phyloP scores from a whole-genome alignment of 2,797 vertebrate species.

The Okamejei kenojei region DNA sequence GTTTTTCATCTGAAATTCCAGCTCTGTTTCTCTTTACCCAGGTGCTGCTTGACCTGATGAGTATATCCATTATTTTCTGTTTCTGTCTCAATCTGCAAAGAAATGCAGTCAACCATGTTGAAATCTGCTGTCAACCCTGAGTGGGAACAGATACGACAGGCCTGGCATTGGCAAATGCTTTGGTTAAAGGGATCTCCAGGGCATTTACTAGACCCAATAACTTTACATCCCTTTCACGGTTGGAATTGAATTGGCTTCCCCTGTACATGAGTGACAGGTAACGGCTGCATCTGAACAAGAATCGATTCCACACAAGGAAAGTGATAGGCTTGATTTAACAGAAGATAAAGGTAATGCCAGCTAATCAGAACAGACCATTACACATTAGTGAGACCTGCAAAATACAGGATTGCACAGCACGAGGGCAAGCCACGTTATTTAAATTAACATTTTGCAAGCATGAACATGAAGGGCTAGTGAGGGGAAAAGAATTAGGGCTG shows the following conservation, averaged over 20 bases:
- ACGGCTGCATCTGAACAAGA: slow-evolving; percentile 43
- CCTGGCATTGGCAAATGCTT: too few species aligned
- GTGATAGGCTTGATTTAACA: slow-evolving; percentile 78
- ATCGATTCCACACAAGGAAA: slow-evolving; percentile 58
- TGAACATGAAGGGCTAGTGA: slow-evolving; percentile 85
- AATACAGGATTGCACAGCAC: slow-evolving; percentile 88
- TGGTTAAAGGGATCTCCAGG: background rate
- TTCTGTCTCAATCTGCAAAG: too few species aligned
- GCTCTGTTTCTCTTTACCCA: too few species aligned
- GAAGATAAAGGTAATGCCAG: slow-evolving; percentile 90
- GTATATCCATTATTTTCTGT: too few species aligned
- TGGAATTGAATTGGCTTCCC: too few species aligned
- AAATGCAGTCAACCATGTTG: background rate
- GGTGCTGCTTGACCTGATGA: too few species aligned
- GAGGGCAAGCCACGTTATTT: slow-evolving; percentile 88
- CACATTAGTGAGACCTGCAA: slow-evolving; percentile 90
- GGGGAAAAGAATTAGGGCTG: slow-evolving; percentile 67
- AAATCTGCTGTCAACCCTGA: background rate
- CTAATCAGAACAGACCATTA: slow-evolving; percentile 98
- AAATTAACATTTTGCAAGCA: slow-evolving; percentile 98
- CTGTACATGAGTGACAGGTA: background rate
- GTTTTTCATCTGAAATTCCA: too few species aligned
- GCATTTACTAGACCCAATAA: background rate
- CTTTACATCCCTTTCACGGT: background rate
- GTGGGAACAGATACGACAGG: background rate